Evolutionary conservation across 1,140 invertebrate species (phyloP), one percentile per base, ranked within the genome.

Genomic region (Bombus ignitus): DNA sequence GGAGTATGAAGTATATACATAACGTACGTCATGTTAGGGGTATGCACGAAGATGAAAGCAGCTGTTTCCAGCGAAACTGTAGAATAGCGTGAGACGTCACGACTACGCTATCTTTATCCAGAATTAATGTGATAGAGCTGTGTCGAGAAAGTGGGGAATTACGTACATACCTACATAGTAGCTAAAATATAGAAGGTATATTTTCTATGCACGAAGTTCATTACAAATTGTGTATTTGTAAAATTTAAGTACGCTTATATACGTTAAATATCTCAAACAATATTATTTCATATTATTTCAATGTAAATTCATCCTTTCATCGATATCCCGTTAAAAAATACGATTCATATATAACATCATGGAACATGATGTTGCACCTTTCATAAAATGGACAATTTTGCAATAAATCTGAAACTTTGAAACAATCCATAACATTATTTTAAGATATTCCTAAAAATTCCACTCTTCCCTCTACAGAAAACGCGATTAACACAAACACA

Each of bases 21-120:
- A 59, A 59, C 53, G 25, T n/a, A 76, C 32, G 73, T 37, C 42
- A 39, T 47, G 53, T 76, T 59, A 39, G 35, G 5, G 22, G 35
- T 13, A 39, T 59, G 47, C 35, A 32, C 47, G 13, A 76, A 76
- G 74, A 76, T 76, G 74, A 59, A 76, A 76, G 74, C 35, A 59
- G 25, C 35, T 53, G 73, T 22, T 57, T 59, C 25, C 47, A 28
- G 25, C 35, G 74, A 76, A 76, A 76, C 35, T 59, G 35, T 59
- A 39, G 74, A 59, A 76, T 76, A 59, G 74, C 74, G 74, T 76
- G 74, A 76, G 74, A 59, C 59, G 74, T 76, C 74, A 37, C 74
- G 35, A 59, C 35, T 59, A 59, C 13, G 35, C 35, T 59, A 59
- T 76, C 74, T 76, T 53, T 76, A 28, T 39, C 35, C 12, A 28